Evolutionary conservation across 2,888 invertebrate genomes (phyloP).

Genomic region (Psylliodes chrysocephalus): DNA sequence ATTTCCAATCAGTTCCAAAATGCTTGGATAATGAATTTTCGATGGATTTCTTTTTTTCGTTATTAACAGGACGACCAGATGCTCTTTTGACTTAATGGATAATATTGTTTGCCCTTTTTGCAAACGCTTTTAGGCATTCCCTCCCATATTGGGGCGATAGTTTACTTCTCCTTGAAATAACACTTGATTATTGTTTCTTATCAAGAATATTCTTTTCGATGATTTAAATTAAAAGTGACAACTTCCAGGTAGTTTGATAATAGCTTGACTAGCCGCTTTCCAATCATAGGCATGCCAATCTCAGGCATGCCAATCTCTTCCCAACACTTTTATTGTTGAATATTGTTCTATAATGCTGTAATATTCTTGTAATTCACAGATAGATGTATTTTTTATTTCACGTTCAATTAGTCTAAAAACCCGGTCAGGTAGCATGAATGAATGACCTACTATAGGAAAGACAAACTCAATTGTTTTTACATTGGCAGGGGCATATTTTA

Average conservation of each 20-base stretch:
- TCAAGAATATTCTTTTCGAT: conserved; percentile 22
- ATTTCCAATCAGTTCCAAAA: conserved; percentile 24
- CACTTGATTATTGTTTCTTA: conserved; percentile 5
- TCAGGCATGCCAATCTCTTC: too few species aligned
- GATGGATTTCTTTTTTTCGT: conserved; percentile 10
- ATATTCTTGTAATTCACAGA: too few species aligned
- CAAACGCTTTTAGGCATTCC: conserved; percentile 18
- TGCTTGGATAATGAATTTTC: conserved; percentile 15
- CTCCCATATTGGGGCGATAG: conserved; percentile 22
- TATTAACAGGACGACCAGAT: neutral
- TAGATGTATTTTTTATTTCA: neutral
- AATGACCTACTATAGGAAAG: too few species aligned
- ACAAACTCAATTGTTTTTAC: too few species aligned
- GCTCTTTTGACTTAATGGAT: conserved; percentile 14
- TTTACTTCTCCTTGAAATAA: conserved; percentile 22
- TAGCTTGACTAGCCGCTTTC: conserved; percentile 19
- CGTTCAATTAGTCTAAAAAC: too few species aligned
- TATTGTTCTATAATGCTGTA: too few species aligned
- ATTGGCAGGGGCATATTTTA: too few species aligned
- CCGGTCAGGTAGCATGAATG: conserved; percentile 18
- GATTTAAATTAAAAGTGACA: neutral
- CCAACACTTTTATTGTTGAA: too few species aligned
- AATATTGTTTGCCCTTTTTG: conserved; percentile 22
- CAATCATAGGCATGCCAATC: conserved; percentile 22
- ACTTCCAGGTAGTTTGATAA: conserved; percentile 17